Conservation (phyloP, 2,797 vertebrate genomes). For the Tokudaia tokunoshimensis region DNA sequence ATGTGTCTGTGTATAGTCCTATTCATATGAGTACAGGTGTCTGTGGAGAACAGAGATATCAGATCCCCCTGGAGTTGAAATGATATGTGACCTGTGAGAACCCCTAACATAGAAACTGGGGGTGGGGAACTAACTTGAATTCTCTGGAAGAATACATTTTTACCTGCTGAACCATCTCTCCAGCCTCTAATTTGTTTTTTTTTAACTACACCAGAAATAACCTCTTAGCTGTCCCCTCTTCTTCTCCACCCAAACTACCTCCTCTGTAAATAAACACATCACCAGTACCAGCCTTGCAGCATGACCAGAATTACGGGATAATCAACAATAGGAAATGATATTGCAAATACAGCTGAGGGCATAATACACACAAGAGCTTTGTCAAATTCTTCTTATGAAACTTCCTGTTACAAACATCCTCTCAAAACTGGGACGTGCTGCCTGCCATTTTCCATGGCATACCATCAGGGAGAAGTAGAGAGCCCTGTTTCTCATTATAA, state of each 20-base stretch:
- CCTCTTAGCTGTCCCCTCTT: neutral
- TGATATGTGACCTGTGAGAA: neutral
- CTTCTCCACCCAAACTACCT: slow-evolving; percentile 68
- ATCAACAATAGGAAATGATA: slow-evolving; percentile 76
- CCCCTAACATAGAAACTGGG: neutral
- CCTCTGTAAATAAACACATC: slow-evolving; percentile 69
- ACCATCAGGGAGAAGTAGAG: slow-evolving; percentile 28
- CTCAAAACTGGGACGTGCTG: slow-evolving; percentile 32
- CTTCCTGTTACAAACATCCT: slow-evolving; percentile 74
- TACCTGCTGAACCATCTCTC: neutral
- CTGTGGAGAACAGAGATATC: neutral
- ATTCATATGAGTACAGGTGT: neutral
- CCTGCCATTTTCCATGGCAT: neutral
- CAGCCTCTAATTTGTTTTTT: slow-evolving; percentile 29
- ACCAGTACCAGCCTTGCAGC: neutral
- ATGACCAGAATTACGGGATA: slow-evolving; percentile 79
- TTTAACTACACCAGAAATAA: slow-evolving; percentile 50
- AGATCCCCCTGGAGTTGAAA: neutral
- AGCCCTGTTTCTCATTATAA: slow-evolving; percentile 57
- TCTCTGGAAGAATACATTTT: neutral
- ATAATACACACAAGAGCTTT: slow-evolving; percentile 36
- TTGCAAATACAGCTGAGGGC: slow-evolving; percentile 70
- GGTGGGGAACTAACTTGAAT: neutral
- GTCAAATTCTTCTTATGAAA: slow-evolving; percentile 76
- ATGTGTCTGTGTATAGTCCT: neutral